Conservation (phyloP, 2,113 vertebrate genomes). For the Gyps fulvus region DNA sequence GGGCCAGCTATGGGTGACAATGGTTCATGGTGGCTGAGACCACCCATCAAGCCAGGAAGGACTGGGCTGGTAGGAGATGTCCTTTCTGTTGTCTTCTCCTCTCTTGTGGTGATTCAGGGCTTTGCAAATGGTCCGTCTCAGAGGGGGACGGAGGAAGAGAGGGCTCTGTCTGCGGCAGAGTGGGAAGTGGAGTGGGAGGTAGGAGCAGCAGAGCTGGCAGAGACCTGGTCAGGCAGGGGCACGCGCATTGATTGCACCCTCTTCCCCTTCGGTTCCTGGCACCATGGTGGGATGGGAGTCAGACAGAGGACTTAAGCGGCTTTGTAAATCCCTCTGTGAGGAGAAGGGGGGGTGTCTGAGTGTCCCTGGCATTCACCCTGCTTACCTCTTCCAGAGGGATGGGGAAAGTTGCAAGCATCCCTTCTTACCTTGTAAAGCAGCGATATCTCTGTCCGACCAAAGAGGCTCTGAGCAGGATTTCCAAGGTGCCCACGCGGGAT, state of each 20-base stretch:
- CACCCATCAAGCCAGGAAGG: fast-evolving
- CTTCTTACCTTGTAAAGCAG: background rate
- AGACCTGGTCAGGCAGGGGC: background rate
- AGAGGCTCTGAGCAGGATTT: background rate
- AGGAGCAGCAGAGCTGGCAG: background rate
- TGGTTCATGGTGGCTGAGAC: fast-evolving
- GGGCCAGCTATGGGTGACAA: background rate
- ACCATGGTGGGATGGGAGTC: fast-evolving
- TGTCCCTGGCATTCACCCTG: fast-evolving
- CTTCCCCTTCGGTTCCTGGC: fast-evolving
- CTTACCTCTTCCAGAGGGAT: background rate
- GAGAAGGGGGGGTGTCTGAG: background rate
- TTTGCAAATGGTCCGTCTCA: background rate
- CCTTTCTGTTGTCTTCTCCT: background rate
- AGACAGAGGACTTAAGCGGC: background rate
- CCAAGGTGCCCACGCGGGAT: background rate
- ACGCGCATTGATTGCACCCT: background rate
- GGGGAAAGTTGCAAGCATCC: background rate
- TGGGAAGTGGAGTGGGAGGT: background rate
- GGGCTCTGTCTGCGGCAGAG: background rate
- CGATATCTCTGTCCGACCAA: fast-evolving
- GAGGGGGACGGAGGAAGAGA: background rate
- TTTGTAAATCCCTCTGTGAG: background rate
- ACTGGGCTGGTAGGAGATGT: background rate
- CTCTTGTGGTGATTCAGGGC: background rate